Conservation (phyloP, 1,140 invertebrate genomes). For the Macrobrachium nipponense region DNA sequence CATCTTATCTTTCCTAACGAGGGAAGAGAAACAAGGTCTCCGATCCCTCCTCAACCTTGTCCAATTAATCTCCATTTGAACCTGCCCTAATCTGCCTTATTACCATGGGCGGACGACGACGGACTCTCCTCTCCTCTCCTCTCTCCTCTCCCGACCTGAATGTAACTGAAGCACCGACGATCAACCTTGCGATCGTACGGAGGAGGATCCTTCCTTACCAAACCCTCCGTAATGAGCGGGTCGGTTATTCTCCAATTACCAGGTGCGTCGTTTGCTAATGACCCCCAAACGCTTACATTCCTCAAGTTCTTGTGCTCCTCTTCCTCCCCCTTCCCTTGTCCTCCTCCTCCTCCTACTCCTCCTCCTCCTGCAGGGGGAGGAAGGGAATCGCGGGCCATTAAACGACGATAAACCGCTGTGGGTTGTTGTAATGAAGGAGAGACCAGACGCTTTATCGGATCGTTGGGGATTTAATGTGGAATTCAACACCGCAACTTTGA, state of each 20-base stretch:
- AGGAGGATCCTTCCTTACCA: neutral
- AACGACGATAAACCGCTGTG: constrained; percentile 3
- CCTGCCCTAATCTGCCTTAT: too few species aligned
- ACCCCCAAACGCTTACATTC: neutral
- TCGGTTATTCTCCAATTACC: constrained; percentile 6
- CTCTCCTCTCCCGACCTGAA: neutral
- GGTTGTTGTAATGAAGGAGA: neutral
- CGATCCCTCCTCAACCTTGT: too few species aligned
- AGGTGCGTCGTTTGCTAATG: constrained; percentile 11
- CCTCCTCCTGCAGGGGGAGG: neutral
- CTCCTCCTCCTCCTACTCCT: neutral
- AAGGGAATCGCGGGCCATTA: neutral
- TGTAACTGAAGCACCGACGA: neutral
- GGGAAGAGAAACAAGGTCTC: too few species aligned
- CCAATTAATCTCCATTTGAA: too few species aligned
- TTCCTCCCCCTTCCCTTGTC: neutral
- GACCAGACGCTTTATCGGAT: neutral
- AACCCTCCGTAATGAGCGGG: constrained; percentile 5
- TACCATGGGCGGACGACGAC: too few species aligned
- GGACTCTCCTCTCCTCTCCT: too few species aligned
- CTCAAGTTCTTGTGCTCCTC: neutral
- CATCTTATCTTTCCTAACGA: too few species aligned
- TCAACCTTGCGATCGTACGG: neutral
- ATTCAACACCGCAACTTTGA: neutral
- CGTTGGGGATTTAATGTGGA: neutral